Evolutionary conservation across 1,140 invertebrate species (phyloP), one percentile per base, ranked within the genome.

Genomic region (Nomia melanderi): DNA sequence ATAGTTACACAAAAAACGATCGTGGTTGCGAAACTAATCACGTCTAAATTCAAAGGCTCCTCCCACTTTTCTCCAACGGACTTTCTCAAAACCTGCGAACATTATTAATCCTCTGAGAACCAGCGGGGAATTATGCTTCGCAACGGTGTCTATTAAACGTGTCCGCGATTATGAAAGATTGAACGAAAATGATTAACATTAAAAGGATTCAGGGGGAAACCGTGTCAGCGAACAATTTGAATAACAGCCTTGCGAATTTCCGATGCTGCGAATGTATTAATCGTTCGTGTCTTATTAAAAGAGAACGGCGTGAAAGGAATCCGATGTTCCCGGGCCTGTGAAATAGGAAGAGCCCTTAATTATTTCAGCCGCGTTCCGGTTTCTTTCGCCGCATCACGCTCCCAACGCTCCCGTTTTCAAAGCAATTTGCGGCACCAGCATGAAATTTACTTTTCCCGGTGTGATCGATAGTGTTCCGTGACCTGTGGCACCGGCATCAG

Each of bases 401-500:
- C 27, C 27, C 27, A 31, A 14, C 54, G 27, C 3, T 59, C 33
- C 11, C 29, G 29, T 27, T 63, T n/a, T 50, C 9, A 5, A 41
- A 50, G 44, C 27, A 27, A 63, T 63, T 72, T 31, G 6, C 41
- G 41, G 0, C n/a, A 14, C 0, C 44, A 11, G n/a, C 17, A 20
- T 29, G 39, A 69, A 69, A 50, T 25, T 69, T n/a, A 69, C 57
- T 50, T 44, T 69, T 47, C 17, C 11, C 20, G 2, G 17, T 76
- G 20, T 50, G 39, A 60, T 78, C 78, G 88, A 36, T 90, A 98
- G 97, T 98, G 97, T 88, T 97, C 97, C n/a, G 95, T 95, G 11
- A 95, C 95, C 2, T 98, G 97, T 87, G 97, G 97, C 6, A 94
- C 94, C 89, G 97, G 97, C 0, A 92, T 96, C n/a, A 96, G 97